phyloP scores from a whole-genome alignment of 2,113 vertebrate species.

The Phalacrocorax aristotelis region DNA sequence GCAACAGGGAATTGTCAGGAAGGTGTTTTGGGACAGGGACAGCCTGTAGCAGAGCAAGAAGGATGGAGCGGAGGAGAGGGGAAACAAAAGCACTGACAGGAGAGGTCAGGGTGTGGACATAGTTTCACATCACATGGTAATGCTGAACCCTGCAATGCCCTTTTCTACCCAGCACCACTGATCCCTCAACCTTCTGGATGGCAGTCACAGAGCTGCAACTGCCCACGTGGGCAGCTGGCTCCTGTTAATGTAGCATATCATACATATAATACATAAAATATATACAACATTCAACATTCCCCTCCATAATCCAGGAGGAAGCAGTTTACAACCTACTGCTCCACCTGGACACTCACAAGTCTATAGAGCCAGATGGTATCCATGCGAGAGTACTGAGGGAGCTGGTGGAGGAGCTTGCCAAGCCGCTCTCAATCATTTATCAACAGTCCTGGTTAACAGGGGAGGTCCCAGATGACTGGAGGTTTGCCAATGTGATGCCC shows the following conservation, averaged over 20 bases:
- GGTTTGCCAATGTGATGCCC: no score
- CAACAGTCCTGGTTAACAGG: no score
- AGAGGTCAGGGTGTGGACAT: neutral
- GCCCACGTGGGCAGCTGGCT: neutral
- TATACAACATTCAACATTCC: no score
- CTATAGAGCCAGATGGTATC: no score
- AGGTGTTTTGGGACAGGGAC: neutral
- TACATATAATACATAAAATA: no score
- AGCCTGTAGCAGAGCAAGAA: neutral
- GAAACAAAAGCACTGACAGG: neutral
- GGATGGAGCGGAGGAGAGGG: accelerated
- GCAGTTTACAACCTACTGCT: no score
- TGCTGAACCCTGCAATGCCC: neutral
- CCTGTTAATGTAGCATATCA: neutral
- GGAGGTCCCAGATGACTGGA: no score
- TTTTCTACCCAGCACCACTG: neutral
- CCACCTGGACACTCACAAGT: no score
- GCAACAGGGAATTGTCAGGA: neutral
- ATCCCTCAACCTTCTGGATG: neutral
- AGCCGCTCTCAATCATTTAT: no score
- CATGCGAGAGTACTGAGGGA: no score
- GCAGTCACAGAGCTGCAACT: neutral
- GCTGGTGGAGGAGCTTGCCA: no score
- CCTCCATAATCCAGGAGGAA: no score
- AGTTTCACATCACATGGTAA: neutral